Percentiles rank a stretch among this genome's conserved stretches.
Evolutionary conservation across 2,797 vertebrate genomes (phyloP).

Genomic region (Takifugu rubripes): DNA sequence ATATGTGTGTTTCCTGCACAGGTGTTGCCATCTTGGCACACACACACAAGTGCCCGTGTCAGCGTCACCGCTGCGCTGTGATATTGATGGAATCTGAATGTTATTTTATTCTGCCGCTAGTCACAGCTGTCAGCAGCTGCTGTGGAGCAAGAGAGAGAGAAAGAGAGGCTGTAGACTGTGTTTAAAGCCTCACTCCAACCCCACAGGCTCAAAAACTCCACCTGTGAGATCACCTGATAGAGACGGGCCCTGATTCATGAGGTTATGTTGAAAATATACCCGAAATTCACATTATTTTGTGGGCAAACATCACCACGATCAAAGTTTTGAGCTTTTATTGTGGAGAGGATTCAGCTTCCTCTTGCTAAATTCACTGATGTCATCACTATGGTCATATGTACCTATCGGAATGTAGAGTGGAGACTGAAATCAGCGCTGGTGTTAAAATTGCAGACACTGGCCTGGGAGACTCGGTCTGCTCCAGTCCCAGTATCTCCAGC

Average conservation of each 20-base stretch:
- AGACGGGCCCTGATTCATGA: too few species aligned
- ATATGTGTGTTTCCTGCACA: constrained; percentile 51
- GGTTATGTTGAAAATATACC: too few species aligned
- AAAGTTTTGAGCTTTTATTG: too few species aligned
- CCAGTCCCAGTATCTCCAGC: constrained; percentile 93
- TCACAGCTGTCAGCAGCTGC: constrained; percentile 87
- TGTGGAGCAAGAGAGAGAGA: constrained; percentile 77
- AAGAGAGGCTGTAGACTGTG: constrained; percentile 32
- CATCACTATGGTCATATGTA: too few species aligned
- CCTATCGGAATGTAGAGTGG: too few species aligned
- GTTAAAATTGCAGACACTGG: constrained; percentile 78
- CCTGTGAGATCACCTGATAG: neutral
- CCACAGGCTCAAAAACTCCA: neutral
- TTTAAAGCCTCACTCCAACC: constrained; percentile 12
- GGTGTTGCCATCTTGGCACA: constrained; percentile 16
- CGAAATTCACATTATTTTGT: too few species aligned
- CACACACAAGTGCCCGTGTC: constrained; percentile 65
- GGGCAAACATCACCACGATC: too few species aligned
- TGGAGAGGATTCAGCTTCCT: too few species aligned
- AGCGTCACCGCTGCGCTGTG: constrained; percentile 74
- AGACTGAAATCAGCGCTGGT: too few species aligned
- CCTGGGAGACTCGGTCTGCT: constrained; percentile 90
- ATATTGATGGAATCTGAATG: constrained; percentile 97
- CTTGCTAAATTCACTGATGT: too few species aligned
- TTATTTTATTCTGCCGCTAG: constrained; percentile 96